Evolutionary conservation across 1,140 invertebrate species (phyloP), one percentile per base, ranked within the genome.

Genomic region (Helicoverpa armigera): DNA sequence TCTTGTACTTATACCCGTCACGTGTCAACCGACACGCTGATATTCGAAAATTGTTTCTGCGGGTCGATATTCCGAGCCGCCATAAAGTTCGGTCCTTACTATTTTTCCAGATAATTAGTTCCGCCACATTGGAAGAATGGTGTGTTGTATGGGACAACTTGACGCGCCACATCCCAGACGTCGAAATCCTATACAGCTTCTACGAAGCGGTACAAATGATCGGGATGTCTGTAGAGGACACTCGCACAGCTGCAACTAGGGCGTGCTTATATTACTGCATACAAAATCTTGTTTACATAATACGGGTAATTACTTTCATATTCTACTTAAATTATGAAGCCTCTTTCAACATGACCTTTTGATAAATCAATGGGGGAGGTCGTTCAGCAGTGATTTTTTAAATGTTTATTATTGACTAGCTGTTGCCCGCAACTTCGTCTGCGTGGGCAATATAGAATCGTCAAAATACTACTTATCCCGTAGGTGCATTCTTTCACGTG

Each of bases 61-160:
- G 35, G 3, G 7, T 3, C 35, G 35, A 43, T 43, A 9, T 43
- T 43, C 35, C 35, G 35, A 43, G 35, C 35, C 35, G 35, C 3
- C 35, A 43, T 43, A 43, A 43, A 43, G 35, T 43, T 43, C 7
- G 35, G 35, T 43, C 5, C 5, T 43, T 43, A 9, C 5, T 43
- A 18, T 69, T 35, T 69, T 51, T 29, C 50, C 76, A 94, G 92
- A 77, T 90, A 0, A 43, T 93, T 29, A 86, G 87, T 79, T 90
- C 86, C 35, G 86, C 84, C 1, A 87, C 83, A 11, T 79, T 86
- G 14, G 76, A 89, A 74, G 93, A 94, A 82, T 94, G 92, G 92
- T 80, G 82, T 61, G 76, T 87, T 18, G 87, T 94, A 23, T 94
- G 92, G 92, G 85, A 91, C 13, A 90, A 90, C 79, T 70, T 93